Evolutionary conservation across 92 coral and sea anemone genomes (phyloP), one percentile per base, ranked within the genome.

Genomic region (Parazoanthus atlanticus): DNA sequence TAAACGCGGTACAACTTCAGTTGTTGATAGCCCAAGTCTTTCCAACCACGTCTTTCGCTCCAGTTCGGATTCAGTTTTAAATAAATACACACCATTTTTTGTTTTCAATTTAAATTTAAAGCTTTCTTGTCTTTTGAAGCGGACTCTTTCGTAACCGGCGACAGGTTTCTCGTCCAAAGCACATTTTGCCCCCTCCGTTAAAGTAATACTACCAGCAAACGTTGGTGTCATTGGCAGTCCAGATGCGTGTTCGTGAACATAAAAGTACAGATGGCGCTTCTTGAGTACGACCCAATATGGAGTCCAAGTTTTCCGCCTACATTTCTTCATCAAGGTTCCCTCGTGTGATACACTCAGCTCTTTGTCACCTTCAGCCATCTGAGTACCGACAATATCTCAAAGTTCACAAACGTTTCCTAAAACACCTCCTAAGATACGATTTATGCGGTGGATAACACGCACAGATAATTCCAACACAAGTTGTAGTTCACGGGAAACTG

Each of bases 281-380:
- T 90, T 88, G 43, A 95, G 56, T 47, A 84, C 80, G 26, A 89
- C 98, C 92, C 93, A 92, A 86, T 92, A 95, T 28, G 86, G 89
- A 46, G 85, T 93, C 98, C 98, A 95, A 47, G 93, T 92, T 34
- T 95, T 95, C 80, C 94, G 92, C 86, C 88, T 89, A 26, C 88
- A 61, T 52, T 95, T 95, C 84, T 95, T 95, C 80, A 88, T 85
- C 32, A 95, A 79, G 8, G 82, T 80, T 52, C 91, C 95, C 72
- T 89, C 92, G 65, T 92, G 81, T 19, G 67, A 21, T 0, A 70
- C 87, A 21, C 32, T 11, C 19, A 49, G 38, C 16, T 78, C 65
- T 86, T 88, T 86, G 5, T 76, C 89, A 31, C 23, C 8, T 28
- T 31, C 89, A n/a, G 69, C 58, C 87, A 84, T 84, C 54, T 19